phyloP scores from a whole-genome alignment of 64 coral and sea anemone species.

The Montipora cactus region DNA sequence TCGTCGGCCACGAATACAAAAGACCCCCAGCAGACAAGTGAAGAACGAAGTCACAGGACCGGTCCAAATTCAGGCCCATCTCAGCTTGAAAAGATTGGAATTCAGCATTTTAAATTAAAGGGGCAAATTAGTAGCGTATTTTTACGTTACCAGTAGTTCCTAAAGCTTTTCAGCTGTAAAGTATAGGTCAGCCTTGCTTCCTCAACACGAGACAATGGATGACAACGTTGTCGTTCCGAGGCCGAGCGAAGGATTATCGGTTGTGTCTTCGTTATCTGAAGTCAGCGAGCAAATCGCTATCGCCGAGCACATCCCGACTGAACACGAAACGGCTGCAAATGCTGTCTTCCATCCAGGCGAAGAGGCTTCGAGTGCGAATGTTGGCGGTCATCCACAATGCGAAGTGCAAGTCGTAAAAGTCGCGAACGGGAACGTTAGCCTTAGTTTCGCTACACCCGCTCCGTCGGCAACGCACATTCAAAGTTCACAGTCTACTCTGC shows the following conservation, averaged over 20 bases:
- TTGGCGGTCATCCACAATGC: slow-evolving; percentile 74
- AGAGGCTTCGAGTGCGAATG: slow-evolving; percentile 59
- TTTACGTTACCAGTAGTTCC: not conserved
- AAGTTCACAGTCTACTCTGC: slow-evolving; percentile 60
- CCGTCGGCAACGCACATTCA: slow-evolving; percentile 66
- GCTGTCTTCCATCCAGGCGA: slow-evolving; percentile 76
- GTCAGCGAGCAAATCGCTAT: slow-evolving; percentile 98
- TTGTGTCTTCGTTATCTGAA: slow-evolving; percentile 99
- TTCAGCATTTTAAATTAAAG: slow-evolving; percentile 27
- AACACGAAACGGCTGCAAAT: slow-evolving; percentile 84
- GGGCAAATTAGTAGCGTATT: not conserved
- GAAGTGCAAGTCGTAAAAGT: slow-evolving; percentile 97
- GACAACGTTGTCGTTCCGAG: slow-evolving; percentile 97
- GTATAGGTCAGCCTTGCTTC: not conserved
- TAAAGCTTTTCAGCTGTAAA: not conserved
- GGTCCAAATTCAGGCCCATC: slow-evolving; percentile 21
- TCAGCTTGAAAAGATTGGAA: slow-evolving; percentile 33
- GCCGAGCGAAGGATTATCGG: slow-evolving; percentile 95
- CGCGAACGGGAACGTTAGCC: slow-evolving; percentile 74
- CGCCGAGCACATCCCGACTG: slow-evolving; percentile 95
- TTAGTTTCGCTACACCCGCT: slow-evolving; percentile 90
- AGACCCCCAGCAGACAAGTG: slow-evolving; percentile 51
- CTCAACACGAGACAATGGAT: slow-evolving; percentile 73
- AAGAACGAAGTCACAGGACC: slow-evolving; percentile 32
- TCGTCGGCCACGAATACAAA: slow-evolving; percentile 67